Conservation (phyloP, 2,797 vertebrate species). For the Cygnus olor region DNA sequence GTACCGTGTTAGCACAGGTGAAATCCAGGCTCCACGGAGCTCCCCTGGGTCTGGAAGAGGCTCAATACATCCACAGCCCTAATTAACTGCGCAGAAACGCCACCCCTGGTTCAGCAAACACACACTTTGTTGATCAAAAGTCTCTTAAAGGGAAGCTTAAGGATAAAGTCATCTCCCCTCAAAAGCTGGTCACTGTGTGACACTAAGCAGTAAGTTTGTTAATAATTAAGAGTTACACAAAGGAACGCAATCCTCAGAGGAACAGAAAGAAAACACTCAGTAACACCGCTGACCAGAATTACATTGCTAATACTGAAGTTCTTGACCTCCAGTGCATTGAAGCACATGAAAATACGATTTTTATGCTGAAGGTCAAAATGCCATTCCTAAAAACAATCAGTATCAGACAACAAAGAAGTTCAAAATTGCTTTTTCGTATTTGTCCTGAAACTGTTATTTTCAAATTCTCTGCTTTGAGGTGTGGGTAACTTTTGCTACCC, state of each 20-base stretch:
- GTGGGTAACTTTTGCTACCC: not conserved
- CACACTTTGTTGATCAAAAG: not conserved
- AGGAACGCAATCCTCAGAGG: not conserved
- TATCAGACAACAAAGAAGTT: not conserved
- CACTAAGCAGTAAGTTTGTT: not conserved
- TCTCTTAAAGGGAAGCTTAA: not conserved
- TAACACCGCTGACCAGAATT: not conserved
- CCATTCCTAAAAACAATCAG: not conserved
- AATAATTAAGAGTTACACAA: not conserved
- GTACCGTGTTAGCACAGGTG: not conserved
- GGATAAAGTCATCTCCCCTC: not conserved
- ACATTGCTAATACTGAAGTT: not conserved
- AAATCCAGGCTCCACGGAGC: not conserved
- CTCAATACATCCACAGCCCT: not conserved
- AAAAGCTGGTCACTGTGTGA: not conserved
- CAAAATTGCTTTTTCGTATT: not conserved
- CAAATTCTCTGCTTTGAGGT: not conserved
- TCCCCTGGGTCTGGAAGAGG: not conserved
- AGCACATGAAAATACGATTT: not conserved
- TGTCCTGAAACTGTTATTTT: not conserved
- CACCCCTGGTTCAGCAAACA: not conserved
- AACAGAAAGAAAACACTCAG: not conserved
- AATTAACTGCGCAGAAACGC: not conserved
- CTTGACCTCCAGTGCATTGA: not conserved
- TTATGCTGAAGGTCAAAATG: not conserved